Conservation (phyloP, 2,113 vertebrate genomes). For the Pandion haliaetus region DNA sequence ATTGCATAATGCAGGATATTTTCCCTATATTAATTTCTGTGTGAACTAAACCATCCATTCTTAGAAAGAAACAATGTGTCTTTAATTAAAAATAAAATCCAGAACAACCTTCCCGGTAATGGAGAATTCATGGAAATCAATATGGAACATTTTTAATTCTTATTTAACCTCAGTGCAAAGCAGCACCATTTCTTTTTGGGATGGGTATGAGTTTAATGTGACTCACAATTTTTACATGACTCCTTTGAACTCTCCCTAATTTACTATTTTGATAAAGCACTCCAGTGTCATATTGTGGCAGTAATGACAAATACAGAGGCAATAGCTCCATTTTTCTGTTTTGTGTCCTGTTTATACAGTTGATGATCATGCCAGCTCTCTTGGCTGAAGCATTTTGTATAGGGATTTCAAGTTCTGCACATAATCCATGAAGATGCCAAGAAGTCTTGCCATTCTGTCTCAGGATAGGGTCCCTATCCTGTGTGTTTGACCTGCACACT, state of each 20-base stretch:
- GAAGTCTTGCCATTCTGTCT: not conserved
- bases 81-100: not conserved
- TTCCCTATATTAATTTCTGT: not conserved
- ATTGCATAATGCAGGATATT: not conserved
- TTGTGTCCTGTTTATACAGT: not conserved
- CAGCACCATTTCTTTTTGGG: not conserved
- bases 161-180: not conserved
- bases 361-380: not conserved
- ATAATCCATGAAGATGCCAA: rapidly evolving
- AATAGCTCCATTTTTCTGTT: not conserved
- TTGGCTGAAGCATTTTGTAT: not conserved
- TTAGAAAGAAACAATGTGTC: not conserved
- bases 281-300: not conserved
- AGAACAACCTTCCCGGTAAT: not conserved
- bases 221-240: not conserved
- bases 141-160: not conserved
- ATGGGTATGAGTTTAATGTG: not conserved
- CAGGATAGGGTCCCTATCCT: not conserved
- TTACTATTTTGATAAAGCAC: not conserved
- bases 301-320: not conserved
- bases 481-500: not conserved
- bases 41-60: not conserved
- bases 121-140: not conserved
- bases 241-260: not conserved
- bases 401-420: not conserved